These are phyloP conservation scores for Nebria ingens DNA, from an alignment of 1,140 invertebrate species.

Conservation along the genomic window DNA sequence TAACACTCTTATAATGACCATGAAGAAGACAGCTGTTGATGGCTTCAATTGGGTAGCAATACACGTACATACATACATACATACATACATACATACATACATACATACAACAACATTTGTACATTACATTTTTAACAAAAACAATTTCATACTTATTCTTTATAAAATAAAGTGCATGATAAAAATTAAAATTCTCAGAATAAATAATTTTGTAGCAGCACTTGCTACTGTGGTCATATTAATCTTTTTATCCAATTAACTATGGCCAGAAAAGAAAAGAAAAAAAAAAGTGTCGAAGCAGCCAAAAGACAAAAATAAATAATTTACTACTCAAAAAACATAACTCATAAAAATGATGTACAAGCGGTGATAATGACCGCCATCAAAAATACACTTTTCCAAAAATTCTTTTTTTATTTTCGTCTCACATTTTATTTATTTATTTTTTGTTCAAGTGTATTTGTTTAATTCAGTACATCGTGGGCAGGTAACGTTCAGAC, in stretches of 20 bases:
- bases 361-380: not conserved
- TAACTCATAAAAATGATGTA: not conserved
- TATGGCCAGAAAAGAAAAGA: not conserved
- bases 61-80: too few species aligned
- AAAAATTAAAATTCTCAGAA: too few species aligned
- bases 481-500: not conserved
- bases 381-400: slow-evolving; percentile 6
- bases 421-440: not conserved
- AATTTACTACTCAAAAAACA: not conserved
- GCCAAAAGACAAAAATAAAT: not conserved
- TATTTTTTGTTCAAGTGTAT: not conserved
- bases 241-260: not conserved
- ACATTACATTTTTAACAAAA: too few species aligned
- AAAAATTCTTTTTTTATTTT: not conserved
- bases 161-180: too few species aligned
- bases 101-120: too few species aligned
- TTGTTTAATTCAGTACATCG: slow-evolving; percentile 1
- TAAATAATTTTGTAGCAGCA: too few species aligned
- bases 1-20: too few species aligned
- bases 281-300: not conserved
- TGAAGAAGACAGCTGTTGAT: too few species aligned
- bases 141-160: too few species aligned
- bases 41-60: too few species aligned
- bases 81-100: too few species aligned
- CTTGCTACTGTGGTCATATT: too few species aligned